Evolutionary conservation across 2,797 vertebrate genomes (phyloP), one percentile per base, ranked within the genome.

Genomic region (Decapterus maruadsi): DNA sequence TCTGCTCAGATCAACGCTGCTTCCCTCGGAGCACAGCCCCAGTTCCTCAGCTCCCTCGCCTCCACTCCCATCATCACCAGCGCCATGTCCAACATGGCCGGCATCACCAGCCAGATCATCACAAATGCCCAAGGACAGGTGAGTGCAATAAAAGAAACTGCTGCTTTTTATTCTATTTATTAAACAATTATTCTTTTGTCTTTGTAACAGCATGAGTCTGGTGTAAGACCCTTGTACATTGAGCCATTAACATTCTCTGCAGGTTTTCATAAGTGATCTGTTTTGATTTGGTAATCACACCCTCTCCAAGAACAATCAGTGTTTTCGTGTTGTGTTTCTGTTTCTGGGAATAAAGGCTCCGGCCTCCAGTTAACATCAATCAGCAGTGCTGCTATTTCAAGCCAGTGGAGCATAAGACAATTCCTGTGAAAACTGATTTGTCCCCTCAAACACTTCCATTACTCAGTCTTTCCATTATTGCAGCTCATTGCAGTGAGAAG

Each of bases 61-160:
- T 95, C 98, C 46, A 87, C 97, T 62, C 97, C 98, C 0, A 96
- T 99, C 84, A 93, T 99, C 87, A 93, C 96, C 82, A 97, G 92
- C 59, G 87, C 97, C 88, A 95, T 98, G 92, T 93, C 96, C 88
- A 95, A 95, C 80, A 92, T 98, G 90, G 95, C 96, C 1, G 97
- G 97, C 80, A 94, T 99, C 91, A 95, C 97, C 80, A 96, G 96
- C 75, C 98, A 97, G 91, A 96, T 99, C 85, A 96, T 99, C 91
- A 98, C 97, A 63, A 99, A 97, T 55, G 95, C 97, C 75, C 98
- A 98, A 87, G 98, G 98, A 80, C 98, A 98, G 96, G 98, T 96
- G 61, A 65, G 91, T 75, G 13, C 13, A 26, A 13, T 31, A 20
- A 45, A 45, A 9, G 6, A 2, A 5, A 3, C 26, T 13, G 20